These are phyloP conservation scores for Melanitta fusca DNA, from an alignment of 2,797 vertebrate genomes.

Conservation along the genomic window DNA sequence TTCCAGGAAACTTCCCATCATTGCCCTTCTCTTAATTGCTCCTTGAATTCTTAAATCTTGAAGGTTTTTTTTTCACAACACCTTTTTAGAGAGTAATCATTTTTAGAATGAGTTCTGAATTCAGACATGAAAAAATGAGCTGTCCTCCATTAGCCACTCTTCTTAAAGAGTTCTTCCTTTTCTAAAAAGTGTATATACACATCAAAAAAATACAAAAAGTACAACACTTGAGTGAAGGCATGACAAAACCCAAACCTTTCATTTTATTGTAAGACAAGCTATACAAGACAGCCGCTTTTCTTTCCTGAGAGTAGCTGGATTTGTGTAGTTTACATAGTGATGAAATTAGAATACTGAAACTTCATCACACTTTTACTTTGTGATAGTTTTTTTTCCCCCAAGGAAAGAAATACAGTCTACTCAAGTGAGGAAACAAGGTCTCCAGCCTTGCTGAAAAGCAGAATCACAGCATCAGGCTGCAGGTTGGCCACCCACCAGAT, in stretches of 20 bases:
- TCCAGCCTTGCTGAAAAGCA: not conserved
- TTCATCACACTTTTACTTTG: not conserved
- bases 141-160: not conserved
- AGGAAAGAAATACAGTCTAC: not conserved
- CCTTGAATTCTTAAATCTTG: not conserved
- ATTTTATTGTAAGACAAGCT: not conserved
- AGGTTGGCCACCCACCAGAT: accelerated
- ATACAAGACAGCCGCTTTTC: not conserved
- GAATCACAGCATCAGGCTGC: not conserved
- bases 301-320: not conserved
- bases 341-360: not conserved
- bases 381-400: not conserved
- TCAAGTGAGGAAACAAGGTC: not conserved
- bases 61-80: not conserved
- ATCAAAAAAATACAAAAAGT: not conserved
- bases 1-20: not conserved
- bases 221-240: not conserved
- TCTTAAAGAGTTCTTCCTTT: not conserved
- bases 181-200: not conserved
- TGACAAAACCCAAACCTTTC: not conserved
- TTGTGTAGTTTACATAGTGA: not conserved
- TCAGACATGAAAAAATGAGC: not conserved
- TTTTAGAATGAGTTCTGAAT: not conserved
- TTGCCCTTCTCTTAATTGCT: not conserved
- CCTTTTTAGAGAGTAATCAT: not conserved